phyloP scores from a whole-genome alignment of 2,113 vertebrate genomes.

The Meleagris gallopavo region DNA sequence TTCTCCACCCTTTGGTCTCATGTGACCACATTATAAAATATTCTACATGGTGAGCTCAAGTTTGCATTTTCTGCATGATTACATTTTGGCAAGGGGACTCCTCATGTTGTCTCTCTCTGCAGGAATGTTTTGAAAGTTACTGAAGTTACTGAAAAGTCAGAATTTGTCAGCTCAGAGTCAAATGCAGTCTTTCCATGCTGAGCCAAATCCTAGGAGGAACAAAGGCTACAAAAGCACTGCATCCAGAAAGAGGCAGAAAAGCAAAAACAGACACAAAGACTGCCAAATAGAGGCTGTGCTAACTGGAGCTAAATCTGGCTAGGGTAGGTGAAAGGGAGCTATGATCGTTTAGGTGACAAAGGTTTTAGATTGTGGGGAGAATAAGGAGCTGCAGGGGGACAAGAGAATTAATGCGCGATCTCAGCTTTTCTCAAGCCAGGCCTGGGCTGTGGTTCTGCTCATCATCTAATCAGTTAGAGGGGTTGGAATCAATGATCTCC shows the following conservation, averaged over 20 bases:
- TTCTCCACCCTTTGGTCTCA: constrained; percentile 47
- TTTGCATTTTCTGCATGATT: constrained; percentile 81
- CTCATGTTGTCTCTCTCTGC: constrained; percentile 60
- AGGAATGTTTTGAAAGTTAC: constrained; percentile 71
- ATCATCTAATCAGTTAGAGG: not conserved
- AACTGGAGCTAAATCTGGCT: not conserved
- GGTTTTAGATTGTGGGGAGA: not conserved
- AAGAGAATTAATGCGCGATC: accelerated
- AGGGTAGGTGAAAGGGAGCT: not conserved
- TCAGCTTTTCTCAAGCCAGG: not conserved
- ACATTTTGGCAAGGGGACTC: constrained; percentile 74
- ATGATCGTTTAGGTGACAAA: too few relatives aligned
- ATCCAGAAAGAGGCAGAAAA: not conserved
- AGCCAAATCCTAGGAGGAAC: not conserved
- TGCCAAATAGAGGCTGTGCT: not conserved
- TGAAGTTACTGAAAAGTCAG: constrained; percentile 67
- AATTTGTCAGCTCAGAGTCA: constrained; percentile 60
- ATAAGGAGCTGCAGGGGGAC: accelerated
- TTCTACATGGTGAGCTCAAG: constrained; percentile 76
- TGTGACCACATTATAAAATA: constrained; percentile 76
- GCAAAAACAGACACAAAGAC: not conserved
- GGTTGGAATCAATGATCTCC: too few relatives aligned
- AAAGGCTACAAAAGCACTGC: not conserved
- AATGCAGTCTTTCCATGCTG: not conserved
- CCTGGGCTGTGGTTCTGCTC: not conserved